Percentiles rank a stretch among this genome's conserved stretches.
These are phyloP conservation scores for Orchestes rusci DNA, from an alignment of 2,888 invertebrate species.

Conservation along the genomic window DNA sequence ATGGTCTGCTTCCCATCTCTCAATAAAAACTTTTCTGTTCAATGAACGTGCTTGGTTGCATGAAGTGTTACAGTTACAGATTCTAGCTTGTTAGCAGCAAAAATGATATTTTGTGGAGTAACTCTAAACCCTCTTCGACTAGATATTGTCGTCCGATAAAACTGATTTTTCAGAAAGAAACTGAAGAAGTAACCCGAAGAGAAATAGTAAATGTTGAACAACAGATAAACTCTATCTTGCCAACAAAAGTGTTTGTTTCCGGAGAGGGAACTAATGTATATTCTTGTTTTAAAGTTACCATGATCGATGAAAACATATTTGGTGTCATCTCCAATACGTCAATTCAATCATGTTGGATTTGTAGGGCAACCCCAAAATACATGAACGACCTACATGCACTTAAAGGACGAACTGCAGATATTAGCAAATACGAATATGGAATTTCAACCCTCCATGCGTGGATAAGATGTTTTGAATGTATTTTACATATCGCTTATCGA, in stretches of 20 bases:
- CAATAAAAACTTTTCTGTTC: no score
- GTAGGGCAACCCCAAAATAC: no score
- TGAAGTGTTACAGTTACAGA: no score
- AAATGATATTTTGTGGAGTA: constrained; percentile 19
- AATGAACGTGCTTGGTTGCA: no score
- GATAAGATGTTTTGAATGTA: constrained; percentile 19
- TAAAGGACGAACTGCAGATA: no score
- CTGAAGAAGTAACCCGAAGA: constrained; percentile 14
- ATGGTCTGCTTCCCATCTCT: no score
- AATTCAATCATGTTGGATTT: constrained; percentile 10
- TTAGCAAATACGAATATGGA: constrained; percentile 20
- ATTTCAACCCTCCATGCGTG: constrained; percentile 15
- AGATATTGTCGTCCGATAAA: constrained; percentile 20
- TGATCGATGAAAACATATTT: constrained; percentile 22
- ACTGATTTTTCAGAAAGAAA: constrained; percentile 18
- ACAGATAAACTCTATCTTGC: constrained; percentile 10
- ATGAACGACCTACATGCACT: no score
- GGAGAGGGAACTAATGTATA: constrained; percentile 12
- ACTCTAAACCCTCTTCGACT: constrained; percentile 15
- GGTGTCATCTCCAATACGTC: constrained; percentile 14
- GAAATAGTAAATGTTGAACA: constrained; percentile 14
- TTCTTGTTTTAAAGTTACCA: constrained; percentile 16
- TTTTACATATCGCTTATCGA: constrained; percentile 17
- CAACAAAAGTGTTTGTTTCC: constrained; percentile 12
- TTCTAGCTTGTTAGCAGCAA: no score